Evolutionary conservation across 2,113 vertebrate genomes (phyloP).

Genomic region (Hydrochoerus hydrochaeris): DNA sequence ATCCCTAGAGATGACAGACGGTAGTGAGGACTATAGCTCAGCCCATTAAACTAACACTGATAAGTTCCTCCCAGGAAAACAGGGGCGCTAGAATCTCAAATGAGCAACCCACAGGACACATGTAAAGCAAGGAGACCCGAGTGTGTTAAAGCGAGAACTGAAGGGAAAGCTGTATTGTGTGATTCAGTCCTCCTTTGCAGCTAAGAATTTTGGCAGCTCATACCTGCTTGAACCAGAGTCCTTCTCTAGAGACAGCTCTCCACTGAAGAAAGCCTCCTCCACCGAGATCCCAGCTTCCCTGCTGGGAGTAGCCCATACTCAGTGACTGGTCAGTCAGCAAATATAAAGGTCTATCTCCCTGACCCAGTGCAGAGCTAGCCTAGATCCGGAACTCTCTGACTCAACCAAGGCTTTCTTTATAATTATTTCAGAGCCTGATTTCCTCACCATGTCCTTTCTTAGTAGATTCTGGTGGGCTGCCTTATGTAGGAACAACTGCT

Average conservation of each 20-base stretch:
- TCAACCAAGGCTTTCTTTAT: not conserved
- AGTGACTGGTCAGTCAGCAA: not conserved
- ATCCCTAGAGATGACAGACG: not conserved
- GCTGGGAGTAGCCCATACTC: not conserved
- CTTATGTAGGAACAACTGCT: not conserved
- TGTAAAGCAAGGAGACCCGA: not conserved
- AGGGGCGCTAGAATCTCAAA: not conserved
- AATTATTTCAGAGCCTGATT: not conserved
- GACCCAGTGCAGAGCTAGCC: not conserved
- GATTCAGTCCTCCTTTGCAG: no score
- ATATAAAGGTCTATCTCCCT: not conserved
- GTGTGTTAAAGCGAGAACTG: no score
- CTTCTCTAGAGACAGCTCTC: not conserved
- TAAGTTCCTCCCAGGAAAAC: not conserved
- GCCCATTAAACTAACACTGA: not conserved
- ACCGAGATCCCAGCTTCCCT: not conserved
- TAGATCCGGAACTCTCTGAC: not conserved
- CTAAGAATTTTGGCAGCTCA: not conserved
- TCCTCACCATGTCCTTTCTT: not conserved
- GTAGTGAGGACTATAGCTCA: not conserved
- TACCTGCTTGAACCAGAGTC: not conserved
- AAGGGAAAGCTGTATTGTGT: not conserved
- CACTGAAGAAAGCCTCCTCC: not conserved
- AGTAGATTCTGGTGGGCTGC: not conserved
- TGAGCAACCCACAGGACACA: not conserved